Evolutionary conservation across 2,797 vertebrate species (phyloP).

Genomic region (Triplophysa yarkandensis): DNA sequence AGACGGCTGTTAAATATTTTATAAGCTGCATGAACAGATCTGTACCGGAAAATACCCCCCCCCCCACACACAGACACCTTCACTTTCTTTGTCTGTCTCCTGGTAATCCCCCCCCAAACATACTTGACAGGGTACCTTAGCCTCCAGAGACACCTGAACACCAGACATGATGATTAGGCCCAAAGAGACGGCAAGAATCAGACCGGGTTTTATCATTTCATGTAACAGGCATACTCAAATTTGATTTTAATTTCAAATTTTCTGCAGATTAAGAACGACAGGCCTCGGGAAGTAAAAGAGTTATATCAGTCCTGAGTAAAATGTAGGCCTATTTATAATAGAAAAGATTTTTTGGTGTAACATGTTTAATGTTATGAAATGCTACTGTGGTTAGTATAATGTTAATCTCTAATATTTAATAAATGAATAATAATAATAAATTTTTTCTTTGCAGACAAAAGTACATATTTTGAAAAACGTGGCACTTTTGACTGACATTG

Average conservation of each 20-base stretch:
- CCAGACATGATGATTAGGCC: conserved; percentile 77
- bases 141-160: conserved; percentile 85
- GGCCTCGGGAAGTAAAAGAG: background rate
- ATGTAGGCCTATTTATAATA: no score
- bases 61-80: conserved; percentile 56
- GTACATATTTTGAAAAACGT: no score
- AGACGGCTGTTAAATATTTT: conserved; percentile 40
- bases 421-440: no score
- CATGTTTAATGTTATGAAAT: background rate
- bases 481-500: no score
- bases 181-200: conserved; percentile 10
- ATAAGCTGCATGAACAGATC: conserved; percentile 37
- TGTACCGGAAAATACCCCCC: conserved; percentile 57
- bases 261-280: background rate
- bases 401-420: no score
- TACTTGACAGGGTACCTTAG: conserved; percentile 63
- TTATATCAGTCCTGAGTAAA: no score
- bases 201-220: background rate
- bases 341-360: background rate
- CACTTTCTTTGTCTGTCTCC: conserved; percentile 79
- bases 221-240: background rate
- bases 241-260: background rate
- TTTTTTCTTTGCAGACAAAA: no score
- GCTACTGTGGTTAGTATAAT: background rate
- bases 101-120: conserved; percentile 62